A percentile compares a stretch with the other conserved stretches of the same genome.
Conservation (phyloP, 1,140 invertebrate genomes). For the Trachelipus rathkii region DNA sequence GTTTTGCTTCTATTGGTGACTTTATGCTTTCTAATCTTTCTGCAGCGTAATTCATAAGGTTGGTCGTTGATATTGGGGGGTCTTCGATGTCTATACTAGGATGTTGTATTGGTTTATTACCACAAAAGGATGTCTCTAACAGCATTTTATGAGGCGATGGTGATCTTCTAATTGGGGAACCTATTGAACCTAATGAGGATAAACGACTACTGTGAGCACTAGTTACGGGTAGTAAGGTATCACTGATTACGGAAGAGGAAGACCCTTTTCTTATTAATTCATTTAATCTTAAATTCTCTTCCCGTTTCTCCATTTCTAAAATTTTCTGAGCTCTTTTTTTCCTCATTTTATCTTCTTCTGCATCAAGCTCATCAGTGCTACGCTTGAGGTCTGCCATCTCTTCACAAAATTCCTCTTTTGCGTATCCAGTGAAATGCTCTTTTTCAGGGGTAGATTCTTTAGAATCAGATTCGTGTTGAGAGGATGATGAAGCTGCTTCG, state of each 20-base stretch:
- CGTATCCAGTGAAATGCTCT: conserved; percentile 59
- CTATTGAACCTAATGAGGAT: conserved; percentile 64
- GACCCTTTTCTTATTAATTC: conserved; percentile 39
- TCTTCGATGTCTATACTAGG: conserved; percentile 55
- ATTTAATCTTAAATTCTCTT: conserved; percentile 47
- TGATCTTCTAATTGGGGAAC: conserved; percentile 59
- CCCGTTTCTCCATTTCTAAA: conserved; percentile 44
- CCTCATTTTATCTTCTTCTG: conserved; percentile 56
- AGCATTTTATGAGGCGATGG: conserved; percentile 83
- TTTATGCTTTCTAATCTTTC: conserved; percentile 41
- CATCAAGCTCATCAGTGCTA: conserved; percentile 77
- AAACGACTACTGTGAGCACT: conserved; percentile 74
- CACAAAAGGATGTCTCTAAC: conserved; percentile 82
- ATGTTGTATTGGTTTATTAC: conserved; percentile 49
- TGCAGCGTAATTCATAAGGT: conserved; percentile 38
- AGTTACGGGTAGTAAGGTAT: conserved; percentile 69
- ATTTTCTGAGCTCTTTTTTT: conserved; percentile 45
- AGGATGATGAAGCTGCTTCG: conserved; percentile 76
- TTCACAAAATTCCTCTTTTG: conserved; percentile 60
- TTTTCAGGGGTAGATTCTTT: conserved; percentile 73
- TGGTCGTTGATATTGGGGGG: conserved; percentile 51
- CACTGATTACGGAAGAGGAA: conserved; percentile 49
- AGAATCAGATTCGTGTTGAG: conserved; percentile 70
- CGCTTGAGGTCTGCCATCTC: conserved; percentile 76
- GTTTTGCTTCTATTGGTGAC: conserved; percentile 40